A percentile compares a stretch with the other conserved stretches of the same genome.
These are phyloP conservation scores for Terebella lapidaria DNA, from an alignment of 2,888 invertebrate species.

Conservation along the genomic window DNA sequence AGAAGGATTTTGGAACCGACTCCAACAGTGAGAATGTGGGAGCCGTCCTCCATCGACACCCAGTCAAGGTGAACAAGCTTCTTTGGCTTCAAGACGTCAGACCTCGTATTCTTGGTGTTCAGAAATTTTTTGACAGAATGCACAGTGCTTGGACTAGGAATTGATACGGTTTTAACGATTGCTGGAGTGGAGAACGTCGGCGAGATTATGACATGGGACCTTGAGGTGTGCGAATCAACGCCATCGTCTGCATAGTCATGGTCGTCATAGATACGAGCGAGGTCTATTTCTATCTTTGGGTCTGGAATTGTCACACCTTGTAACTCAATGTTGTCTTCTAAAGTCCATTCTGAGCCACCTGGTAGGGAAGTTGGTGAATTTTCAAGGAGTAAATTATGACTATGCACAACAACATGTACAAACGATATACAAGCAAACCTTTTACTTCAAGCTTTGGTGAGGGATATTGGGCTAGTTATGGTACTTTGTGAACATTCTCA, in stretches of 20 bases:
- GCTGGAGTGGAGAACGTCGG: conserved; percentile 15
- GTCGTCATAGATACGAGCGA: conserved; percentile 14
- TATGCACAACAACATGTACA: no score
- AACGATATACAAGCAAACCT: no score
- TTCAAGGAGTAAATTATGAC: no score
- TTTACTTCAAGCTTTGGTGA: no score
- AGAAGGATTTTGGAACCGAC: conserved; percentile 59
- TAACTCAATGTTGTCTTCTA: conserved; percentile 91
- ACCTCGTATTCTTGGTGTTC: conserved; percentile 18
- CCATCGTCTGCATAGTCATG: conserved; percentile 5
- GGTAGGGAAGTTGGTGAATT: conserved; percentile 4
- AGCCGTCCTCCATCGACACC: conserved; percentile 99
- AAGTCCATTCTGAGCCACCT: conserved; percentile 80
- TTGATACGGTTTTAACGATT: conserved; percentile 13
- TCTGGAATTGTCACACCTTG: conserved; percentile 76
- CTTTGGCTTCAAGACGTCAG: conserved; percentile 39
- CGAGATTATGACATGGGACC: conserved; percentile 7
- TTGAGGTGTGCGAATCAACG: not conserved
- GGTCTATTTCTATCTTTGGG: conserved; percentile 41
- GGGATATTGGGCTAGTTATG: no score
- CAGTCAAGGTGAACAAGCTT: conserved; percentile 88
- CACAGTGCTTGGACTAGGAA: conserved; percentile 47
- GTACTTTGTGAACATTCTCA: no score
- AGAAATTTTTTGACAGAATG: conserved; percentile 27
- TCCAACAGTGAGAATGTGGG: conserved; percentile 93